phyloP scores from a whole-genome alignment of 2,113 vertebrate genomes.

The Onychorhynchus coronatus region DNA sequence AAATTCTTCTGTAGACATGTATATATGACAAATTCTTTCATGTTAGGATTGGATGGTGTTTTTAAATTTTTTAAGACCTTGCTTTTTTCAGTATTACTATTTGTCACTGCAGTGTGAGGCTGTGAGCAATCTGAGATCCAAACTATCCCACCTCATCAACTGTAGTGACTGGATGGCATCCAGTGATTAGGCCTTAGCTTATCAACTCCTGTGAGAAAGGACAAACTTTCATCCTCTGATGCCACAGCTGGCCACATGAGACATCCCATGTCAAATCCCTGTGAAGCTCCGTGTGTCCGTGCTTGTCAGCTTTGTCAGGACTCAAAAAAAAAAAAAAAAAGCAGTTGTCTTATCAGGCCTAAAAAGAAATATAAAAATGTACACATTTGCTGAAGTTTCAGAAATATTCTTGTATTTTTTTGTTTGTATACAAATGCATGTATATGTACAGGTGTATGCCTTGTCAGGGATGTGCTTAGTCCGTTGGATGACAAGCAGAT shows the following conservation, averaged over 20 bases:
- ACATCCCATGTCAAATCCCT: background rate
- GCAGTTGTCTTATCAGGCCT: background rate
- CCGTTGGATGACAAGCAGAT: background rate
- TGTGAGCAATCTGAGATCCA: background rate
- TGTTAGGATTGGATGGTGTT: background rate
- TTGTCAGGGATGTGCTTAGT: background rate
- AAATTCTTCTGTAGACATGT: background rate
- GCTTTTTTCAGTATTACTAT: background rate
- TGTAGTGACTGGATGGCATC: background rate
- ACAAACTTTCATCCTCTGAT: background rate
- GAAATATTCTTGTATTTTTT: background rate
- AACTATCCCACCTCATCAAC: background rate
- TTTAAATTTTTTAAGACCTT: background rate
- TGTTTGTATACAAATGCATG: accelerated
- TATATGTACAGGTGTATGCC: background rate
- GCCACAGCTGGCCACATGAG: background rate
- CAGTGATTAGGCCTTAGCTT: background rate
- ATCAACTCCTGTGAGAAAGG: background rate
- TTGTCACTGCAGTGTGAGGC: background rate
- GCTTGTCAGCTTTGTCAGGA: background rate
- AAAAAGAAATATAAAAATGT: background rate
- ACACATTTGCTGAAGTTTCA: background rate
- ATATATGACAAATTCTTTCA: background rate
- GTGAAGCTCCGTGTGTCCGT: accelerated
- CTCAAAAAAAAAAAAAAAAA: background rate